Base-by-base conservation (phyloP, 2,113 vertebrate species). In the Salvelinus fontinalis region DNA sequence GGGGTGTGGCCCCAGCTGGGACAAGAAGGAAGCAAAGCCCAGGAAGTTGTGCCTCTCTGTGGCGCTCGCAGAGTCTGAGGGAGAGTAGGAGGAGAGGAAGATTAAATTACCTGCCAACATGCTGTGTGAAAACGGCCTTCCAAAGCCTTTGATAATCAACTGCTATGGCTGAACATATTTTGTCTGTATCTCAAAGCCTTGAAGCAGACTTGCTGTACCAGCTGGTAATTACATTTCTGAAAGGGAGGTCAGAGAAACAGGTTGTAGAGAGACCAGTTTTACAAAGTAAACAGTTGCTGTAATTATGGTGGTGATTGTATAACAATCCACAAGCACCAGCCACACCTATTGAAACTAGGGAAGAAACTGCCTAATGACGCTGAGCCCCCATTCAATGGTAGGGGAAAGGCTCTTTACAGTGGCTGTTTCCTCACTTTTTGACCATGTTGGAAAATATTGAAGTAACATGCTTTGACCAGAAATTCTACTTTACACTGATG, bases 1-100 rank as follows among this genome's bases (percentile, higher is more conserved):
- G 2, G 94, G 93, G 71, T 95, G 91, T 1, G 92, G 89, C n/a
- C 93, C 92, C 18, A 95, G 86, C 88, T 94, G 89, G 14, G 91
- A 80, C 85, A 94, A 81, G 83, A 95, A 95, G 64, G 92, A 92
- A 0, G 94, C 93, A 60, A 94, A 93, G 24, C 89, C 90, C 68
- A 94, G 84, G 85, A 95, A 95, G 71, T 5, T 84, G 77, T 94
- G 90, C 65, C 87, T 86, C 66, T 95, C 93, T 12, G 75, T 67
- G 67, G 85, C 87, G 49, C 88, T 89, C 2, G 94, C 93, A 0
- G 89, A 87, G 78, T 93, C 94, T 94, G 85, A 18, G 5, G 5
- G 24, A 49, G 3, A 2, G 20, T 2, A 66, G 27, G 31, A 62
- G 39, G 71, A 49, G 39, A 76, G n/a, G 14, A 18, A 51, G 2